A percentile compares a stretch with the other conserved stretches of the same genome.
Evolutionary conservation across 2,797 vertebrate species (phyloP).

Genomic region (Cynopterus sphinx): DNA sequence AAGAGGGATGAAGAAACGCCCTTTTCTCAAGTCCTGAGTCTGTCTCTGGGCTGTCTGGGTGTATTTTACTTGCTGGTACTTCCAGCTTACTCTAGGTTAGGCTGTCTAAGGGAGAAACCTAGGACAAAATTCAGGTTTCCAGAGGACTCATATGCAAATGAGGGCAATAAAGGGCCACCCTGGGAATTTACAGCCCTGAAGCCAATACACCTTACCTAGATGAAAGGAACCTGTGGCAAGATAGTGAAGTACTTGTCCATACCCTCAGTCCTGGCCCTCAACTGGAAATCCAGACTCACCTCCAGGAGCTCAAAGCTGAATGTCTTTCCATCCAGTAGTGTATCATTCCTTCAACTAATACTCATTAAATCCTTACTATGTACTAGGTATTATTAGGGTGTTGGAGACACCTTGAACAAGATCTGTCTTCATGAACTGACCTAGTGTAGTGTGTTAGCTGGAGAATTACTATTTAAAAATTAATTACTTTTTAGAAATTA

Average conservation of each 20-base stretch:
- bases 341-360: background rate
- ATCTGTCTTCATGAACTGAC: background rate
- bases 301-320: background rate
- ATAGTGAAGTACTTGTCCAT: background rate
- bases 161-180: background rate
- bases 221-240: background rate
- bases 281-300: background rate
- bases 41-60: background rate
- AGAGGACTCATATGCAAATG: background rate
- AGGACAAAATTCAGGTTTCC: constrained; percentile 5
- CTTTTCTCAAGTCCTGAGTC: background rate
- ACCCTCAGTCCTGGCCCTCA: background rate
- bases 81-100: background rate
- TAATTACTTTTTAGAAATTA: no score
- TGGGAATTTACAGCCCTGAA: background rate
- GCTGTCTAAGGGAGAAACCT: background rate
- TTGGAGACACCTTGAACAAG: background rate
- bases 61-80: background rate
- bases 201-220: background rate
- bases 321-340: background rate
- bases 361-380: background rate
- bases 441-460: background rate
- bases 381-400: background rate
- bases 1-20: background rate
- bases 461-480: no score